Evolutionary conservation across 2,888 invertebrate species (phyloP).

Genomic region (Synergus umbraculus): DNA sequence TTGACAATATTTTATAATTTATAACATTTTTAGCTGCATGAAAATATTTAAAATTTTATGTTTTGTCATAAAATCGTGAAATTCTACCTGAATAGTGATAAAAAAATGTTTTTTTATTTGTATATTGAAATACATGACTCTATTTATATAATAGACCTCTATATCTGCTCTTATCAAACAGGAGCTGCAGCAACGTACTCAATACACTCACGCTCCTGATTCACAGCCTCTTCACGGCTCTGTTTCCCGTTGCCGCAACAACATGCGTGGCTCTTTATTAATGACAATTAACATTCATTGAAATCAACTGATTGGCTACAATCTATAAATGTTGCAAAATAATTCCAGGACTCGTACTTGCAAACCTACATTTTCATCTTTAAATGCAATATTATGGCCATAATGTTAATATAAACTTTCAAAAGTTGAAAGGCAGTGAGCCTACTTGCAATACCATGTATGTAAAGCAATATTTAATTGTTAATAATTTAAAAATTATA

Average conservation of each 20-base stretch:
- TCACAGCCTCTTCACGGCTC: conserved; percentile 75
- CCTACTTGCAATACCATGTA: not conserved
- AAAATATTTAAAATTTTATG: too few relatives aligned
- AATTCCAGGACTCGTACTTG: not conserved
- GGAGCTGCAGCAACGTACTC: conserved; percentile 50
- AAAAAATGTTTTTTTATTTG: not conserved
- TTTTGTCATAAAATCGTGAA: too few relatives aligned
- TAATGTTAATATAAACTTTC: not conserved
- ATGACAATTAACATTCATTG: conserved; percentile 76
- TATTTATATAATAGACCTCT: not conserved
- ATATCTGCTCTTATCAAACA: conserved; percentile 21
- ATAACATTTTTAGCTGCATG: too few relatives aligned
- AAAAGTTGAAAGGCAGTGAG: not conserved
- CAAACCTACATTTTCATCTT: not conserved
- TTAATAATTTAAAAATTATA: not conserved
- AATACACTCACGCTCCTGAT: conserved; percentile 64
- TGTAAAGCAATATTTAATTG: not conserved
- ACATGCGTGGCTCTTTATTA: conserved; percentile 77
- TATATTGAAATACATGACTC: not conserved
- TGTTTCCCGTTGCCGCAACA: conserved; percentile 76
- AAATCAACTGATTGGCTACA: conserved; percentile 45
- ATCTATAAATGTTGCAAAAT: conserved; percentile 19
- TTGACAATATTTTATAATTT: too few relatives aligned
- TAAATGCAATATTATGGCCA: not conserved
- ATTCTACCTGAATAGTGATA: not conserved